Base-by-base conservation (phyloP, 2,888 invertebrate genomes). In the Nymphalis urticae region DNA sequence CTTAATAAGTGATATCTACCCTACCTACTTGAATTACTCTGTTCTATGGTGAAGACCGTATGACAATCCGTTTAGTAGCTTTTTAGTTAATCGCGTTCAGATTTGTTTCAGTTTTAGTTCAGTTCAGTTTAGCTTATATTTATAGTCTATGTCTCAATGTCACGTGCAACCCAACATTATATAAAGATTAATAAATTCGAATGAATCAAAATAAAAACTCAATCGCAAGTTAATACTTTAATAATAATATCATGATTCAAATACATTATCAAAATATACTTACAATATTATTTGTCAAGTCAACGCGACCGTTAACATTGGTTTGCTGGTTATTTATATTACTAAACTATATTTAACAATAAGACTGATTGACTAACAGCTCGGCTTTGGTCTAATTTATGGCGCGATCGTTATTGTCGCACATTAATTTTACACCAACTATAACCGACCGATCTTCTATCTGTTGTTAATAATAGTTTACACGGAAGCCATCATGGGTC, bases 391-490 rank as follows among this genome's bases (percentile, higher is more conserved):
- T 63, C 13, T 70, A 70, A 72, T 72, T 70, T 68, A 72, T 70
- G 60, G 68, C 56, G 59, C 56, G 65, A 70, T 72, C 64, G 53
- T 68, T 68, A 74, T 70, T 66, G 68, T 69, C 59, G 51, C 56
- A 71, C 67, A 71, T 69, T 72, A 72, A 63, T 71, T 70, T 70
- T 65, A 68, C 64, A 69, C 67, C 63, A 63, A 70, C 70, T 72
- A 66, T 70, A 66, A 70, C 67, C 48, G 67, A 64, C 66, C 42
- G 58, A 72, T 70, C 72, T 65, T 56, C 62, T 60, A 58, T 70
- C 62, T 72, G 56, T 24, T 56, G 67, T 63, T 72, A 70, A 59
- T 70, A 56, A 68, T 72, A 72, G 72, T 68, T 61, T 66, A 58
- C 63, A 66, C 67, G 69, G 69, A 70, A 72, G 64, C 42, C 62